These are phyloP conservation scores for Neodiprion lecontei DNA, from an alignment of 1,140 invertebrate species.

Conservation along the genomic window DNA sequence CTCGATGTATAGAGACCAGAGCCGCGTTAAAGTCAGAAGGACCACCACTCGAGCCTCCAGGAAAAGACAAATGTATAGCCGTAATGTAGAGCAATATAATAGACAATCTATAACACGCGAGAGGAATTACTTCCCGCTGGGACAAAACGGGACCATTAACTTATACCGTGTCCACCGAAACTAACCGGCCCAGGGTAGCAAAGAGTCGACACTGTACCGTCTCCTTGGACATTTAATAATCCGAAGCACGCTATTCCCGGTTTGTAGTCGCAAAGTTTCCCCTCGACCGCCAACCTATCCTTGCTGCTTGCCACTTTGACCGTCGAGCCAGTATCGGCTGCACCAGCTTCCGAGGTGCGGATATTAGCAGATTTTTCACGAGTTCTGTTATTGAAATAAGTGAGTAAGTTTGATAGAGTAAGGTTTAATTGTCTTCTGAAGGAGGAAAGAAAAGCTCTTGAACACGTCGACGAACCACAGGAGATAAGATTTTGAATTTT, in stretches of 20 bases:
- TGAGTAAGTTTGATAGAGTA: no score
- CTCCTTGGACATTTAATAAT: constrained; percentile 7
- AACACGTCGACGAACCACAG: no score
- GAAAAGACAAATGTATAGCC: neutral
- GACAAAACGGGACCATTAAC: constrained; percentile 6
- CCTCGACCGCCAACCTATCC: neutral
- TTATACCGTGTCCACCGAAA: neutral
- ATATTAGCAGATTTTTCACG: no score
- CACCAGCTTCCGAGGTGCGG: no score
- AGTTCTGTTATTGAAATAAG: no score
- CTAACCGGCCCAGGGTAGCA: neutral
- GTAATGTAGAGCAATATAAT: neutral
- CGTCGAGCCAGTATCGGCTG: no score
- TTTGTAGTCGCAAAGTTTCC: neutral
- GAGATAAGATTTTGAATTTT: no score
- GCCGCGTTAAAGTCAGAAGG: neutral
- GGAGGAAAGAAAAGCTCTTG: no score
- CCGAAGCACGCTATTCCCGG: constrained; percentile 2
- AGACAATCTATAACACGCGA: constrained; percentile 3
- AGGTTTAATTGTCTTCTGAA: no score
- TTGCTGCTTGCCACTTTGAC: neutral
- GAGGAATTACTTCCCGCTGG: neutral
- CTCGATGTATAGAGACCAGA: neutral
- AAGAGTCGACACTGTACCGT: neutral
- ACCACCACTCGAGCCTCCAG: neutral